Evolutionary conservation across 2,888 invertebrate species (phyloP).

Genomic region (Nephrotoma flavescens): DNA sequence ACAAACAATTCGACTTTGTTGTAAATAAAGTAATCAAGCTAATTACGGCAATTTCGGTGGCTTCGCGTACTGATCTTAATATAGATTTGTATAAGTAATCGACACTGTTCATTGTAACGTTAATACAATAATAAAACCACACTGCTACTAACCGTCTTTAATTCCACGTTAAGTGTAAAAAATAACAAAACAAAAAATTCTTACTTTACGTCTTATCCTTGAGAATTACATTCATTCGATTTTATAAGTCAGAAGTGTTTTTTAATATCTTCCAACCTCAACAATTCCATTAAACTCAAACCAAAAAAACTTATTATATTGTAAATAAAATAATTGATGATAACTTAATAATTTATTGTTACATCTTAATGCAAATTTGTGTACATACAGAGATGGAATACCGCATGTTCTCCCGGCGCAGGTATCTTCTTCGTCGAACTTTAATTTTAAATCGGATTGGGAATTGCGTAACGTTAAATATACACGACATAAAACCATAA

Average conservation of each 20-base stretch:
- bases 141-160: background rate
- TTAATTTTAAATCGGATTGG: background rate
- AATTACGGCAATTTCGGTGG: background rate
- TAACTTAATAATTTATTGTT: background rate
- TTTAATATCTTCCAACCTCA: background rate
- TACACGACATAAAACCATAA: background rate
- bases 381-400: background rate
- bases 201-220: background rate
- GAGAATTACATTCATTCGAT: background rate
- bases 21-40: background rate
- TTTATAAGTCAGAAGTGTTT: background rate
- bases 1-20: background rate
- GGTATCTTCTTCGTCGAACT: background rate
- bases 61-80: background rate
- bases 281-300: background rate
- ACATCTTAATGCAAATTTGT: background rate
- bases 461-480: background rate
- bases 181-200: background rate
- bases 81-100: background rate
- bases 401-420: background rate
- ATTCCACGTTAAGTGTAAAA: background rate
- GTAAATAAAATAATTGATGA: background rate
- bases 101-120: background rate
- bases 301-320: background rate
- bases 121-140: background rate